These are phyloP conservation scores for Sesamia nonagrioides DNA, from an alignment of 1,140 invertebrate species.

Conservation along the genomic window DNA sequence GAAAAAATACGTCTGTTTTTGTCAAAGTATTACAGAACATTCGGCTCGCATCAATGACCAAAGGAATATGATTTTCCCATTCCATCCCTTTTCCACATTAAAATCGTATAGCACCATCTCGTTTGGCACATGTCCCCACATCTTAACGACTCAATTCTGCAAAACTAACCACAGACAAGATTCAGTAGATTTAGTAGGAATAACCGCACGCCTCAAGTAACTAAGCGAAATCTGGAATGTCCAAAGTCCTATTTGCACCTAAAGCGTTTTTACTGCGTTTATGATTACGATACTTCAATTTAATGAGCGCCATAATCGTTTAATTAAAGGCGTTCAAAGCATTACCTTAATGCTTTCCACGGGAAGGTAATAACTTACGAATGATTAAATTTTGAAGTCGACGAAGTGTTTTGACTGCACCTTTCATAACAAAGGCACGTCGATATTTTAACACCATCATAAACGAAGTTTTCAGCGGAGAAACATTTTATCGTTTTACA, in stretches of 20 bases:
- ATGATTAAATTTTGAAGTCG: conserved; percentile 52
- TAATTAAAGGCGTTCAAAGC: conserved; percentile 52
- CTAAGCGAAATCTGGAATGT: conserved; percentile 46
- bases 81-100: conserved; percentile 36
- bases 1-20: conserved; percentile 56
- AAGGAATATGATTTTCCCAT: conserved; percentile 52
- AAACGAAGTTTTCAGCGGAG: not conserved
- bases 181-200: conserved; percentile 50
- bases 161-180: conserved; percentile 61
- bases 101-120: conserved; percentile 48
- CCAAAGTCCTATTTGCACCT: conserved; percentile 40
- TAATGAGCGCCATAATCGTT: conserved; percentile 53
- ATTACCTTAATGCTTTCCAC: conserved; percentile 50
- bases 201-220: conserved; percentile 53
- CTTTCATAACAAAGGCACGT: conserved; percentile 44
- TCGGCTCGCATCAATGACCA: conserved; percentile 63
- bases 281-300: conserved; percentile 52
- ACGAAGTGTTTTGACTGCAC: conserved; percentile 25
- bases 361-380: conserved; percentile 47
- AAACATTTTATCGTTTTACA: conserved; percentile 17
- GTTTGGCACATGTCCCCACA: conserved; percentile 47
- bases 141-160: conserved; percentile 67
- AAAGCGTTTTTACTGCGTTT: conserved; percentile 46
- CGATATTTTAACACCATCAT: conserved; percentile 29
- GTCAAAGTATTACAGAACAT: conserved; percentile 55